Evolutionary conservation across 2,797 vertebrate genomes (phyloP), one percentile per base, ranked within the genome.

Genomic region (Alfaro cultratus): DNA sequence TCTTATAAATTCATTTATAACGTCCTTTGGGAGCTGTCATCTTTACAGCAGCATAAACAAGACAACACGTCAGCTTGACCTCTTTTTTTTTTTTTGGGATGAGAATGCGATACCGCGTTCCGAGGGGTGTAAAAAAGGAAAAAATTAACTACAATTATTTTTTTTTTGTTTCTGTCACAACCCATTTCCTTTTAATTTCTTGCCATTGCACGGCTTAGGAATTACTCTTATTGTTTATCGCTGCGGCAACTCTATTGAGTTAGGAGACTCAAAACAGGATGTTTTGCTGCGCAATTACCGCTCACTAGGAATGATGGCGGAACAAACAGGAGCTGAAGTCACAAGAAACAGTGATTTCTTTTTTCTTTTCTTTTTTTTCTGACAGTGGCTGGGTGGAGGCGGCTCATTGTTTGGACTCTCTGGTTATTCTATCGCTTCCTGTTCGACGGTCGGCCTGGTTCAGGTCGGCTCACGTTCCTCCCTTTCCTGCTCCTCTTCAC

Each of bases 261-360:
- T 94, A 94, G 92, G 89, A 87, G 89, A 93, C 87, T 91, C 86
- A 92, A 94, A 94, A 95, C 94, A 95, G 94, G 94, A 95, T 94
- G 93, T 94, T 94, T 92, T 87, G 43, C 91, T 87, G 83, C 36
- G 85, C 89, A 94, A 94, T 95, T 95, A 95, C 93, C 92, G 90
- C 86, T 93, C 88, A 85, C 89, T 80, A 91, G 91, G 91, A 94
- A 92, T 89, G 87, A 93, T 89, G 91, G 89, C 80, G 88, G 87
- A 94, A 93, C 92, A 93, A 94, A 94, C 91, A 90, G 73, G 84
- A 75, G 83, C 81, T 91, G 94, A 91, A 91, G 91, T 91, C 92
- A 89, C 80, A 82, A 87, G 87, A 82, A 85, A 73, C 83, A 81
- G 84, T 80, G 74, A 81, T 82, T 91, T 51, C 23, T 8, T 49